phyloP scores from a whole-genome alignment of 2,797 vertebrate species.

The Oreochromis grahami region DNA sequence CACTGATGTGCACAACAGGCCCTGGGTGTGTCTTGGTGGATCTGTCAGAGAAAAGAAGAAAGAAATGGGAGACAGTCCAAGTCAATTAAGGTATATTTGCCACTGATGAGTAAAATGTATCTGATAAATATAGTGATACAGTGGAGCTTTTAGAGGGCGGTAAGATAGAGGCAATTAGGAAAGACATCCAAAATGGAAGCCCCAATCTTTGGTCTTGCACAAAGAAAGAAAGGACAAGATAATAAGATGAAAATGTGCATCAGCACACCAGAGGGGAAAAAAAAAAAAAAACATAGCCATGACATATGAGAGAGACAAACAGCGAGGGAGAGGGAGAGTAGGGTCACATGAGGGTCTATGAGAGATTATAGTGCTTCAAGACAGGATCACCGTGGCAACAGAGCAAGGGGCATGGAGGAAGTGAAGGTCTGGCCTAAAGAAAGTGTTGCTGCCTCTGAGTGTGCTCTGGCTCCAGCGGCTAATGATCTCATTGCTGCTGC shows the following conservation, averaged over 20 bases:
- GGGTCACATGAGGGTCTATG: slow-evolving; percentile 61
- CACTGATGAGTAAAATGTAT: not conserved
- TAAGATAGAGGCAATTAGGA: not conserved
- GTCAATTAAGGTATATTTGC: not conserved
- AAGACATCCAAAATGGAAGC: not conserved
- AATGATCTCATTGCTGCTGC: slow-evolving; percentile 66
- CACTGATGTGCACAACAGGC: slow-evolving; percentile 97
- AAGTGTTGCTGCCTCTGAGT: slow-evolving; percentile 57
- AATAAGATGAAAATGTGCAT: slow-evolving; percentile 18
- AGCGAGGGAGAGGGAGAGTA: not conserved
- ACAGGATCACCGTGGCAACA: slow-evolving; percentile 68
- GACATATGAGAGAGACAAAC: slow-evolving; percentile 19
- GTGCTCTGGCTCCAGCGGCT: slow-evolving; percentile 56
- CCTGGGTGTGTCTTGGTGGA: slow-evolving; percentile 97
- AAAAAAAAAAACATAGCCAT: not conserved
- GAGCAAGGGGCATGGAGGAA: slow-evolving; percentile 53
- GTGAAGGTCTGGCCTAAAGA: slow-evolving; percentile 55
- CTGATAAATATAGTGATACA: not conserved
- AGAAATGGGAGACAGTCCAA: not conserved
- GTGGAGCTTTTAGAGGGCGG: not conserved
- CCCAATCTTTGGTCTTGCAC: not conserved
- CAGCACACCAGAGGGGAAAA: not conserved
- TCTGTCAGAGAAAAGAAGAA: slow-evolving; percentile 64
- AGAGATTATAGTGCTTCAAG: slow-evolving; percentile 57
- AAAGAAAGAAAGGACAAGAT: not conserved